phyloP scores from a whole-genome alignment of 2,797 vertebrate genomes.

The Lagodon rhomboides region DNA sequence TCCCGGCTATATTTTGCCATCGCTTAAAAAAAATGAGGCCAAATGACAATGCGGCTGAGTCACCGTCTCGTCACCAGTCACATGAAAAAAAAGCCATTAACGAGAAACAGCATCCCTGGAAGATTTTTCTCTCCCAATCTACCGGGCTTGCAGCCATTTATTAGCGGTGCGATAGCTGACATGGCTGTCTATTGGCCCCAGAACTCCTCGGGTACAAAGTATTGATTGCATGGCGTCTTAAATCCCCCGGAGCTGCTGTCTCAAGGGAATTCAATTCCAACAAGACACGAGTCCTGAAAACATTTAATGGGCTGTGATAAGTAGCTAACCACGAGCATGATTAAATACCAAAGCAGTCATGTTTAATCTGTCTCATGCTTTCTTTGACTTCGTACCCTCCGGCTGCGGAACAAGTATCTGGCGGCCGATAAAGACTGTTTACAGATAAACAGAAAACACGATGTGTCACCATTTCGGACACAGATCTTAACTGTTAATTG shows the following conservation, averaged over 20 bases:
- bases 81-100: constrained; percentile 22
- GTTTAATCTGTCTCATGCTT: constrained; percentile 18
- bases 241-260: constrained; percentile 31
- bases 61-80: constrained; percentile 14
- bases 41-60: constrained; percentile 41
- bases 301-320: constrained; percentile 43
- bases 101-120: background rate
- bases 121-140: constrained; percentile 11
- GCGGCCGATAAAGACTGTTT: constrained; percentile 23
- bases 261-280: constrained; percentile 33
- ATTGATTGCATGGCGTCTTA: constrained; percentile 50
- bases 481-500: constrained; percentile 4
- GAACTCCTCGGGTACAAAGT: constrained; percentile 24
- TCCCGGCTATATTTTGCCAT: constrained; percentile 20
- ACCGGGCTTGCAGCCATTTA: constrained; percentile 21
- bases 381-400: background rate
- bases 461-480: background rate
- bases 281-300: constrained; percentile 35
- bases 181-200: constrained; percentile 9
- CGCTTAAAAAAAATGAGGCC: constrained; percentile 32
- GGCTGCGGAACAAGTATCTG: background rate
- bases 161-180: constrained; percentile 30
- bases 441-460: constrained; percentile 25
- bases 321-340: constrained; percentile 17
- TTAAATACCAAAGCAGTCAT: constrained; percentile 35